phyloP scores from a whole-genome alignment of 2,888 invertebrate genomes.

The Blastobasis lacticolella region DNA sequence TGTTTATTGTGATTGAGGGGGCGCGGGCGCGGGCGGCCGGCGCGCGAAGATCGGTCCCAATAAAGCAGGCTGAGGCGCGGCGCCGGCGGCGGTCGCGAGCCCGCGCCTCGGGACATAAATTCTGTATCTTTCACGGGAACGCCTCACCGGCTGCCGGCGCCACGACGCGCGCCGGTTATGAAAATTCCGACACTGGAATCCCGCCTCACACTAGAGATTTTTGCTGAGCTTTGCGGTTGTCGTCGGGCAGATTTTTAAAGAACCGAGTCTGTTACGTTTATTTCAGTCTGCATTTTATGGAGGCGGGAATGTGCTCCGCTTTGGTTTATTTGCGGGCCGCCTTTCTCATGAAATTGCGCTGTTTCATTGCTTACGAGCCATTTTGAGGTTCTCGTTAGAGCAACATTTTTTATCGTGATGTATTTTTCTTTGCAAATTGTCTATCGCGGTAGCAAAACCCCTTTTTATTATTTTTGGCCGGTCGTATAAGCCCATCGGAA shows the following conservation, averaged over 20 bases:
- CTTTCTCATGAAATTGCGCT: constrained; percentile 69
- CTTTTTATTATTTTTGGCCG: constrained; percentile 32
- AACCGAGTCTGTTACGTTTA: constrained; percentile 64
- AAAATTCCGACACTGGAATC: constrained; percentile 68
- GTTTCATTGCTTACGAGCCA: constrained; percentile 68
- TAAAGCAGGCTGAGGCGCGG: constrained; percentile 34
- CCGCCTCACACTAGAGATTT: constrained; percentile 65
- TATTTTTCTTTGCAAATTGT: constrained; percentile 54
- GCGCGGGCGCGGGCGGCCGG: constrained; percentile 29
- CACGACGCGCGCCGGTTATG: constrained; percentile 52
- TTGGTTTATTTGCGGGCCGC: constrained; percentile 68
- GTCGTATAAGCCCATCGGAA: constrained; percentile 13
- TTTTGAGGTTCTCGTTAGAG: constrained; percentile 64
- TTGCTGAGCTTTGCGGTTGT: constrained; percentile 66
- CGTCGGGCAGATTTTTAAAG: constrained; percentile 61
- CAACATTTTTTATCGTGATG: constrained; percentile 58
- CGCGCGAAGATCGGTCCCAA: constrained; percentile 30
- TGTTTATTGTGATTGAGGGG: constrained; percentile 47
- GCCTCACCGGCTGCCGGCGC: constrained; percentile 43
- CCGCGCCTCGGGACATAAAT: constrained; percentile 49
- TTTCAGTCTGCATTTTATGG: constrained; percentile 66
- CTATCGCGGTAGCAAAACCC: constrained; percentile 26
- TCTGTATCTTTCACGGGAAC: constrained; percentile 55
- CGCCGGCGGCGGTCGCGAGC: constrained; percentile 28
- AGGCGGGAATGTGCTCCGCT: constrained; percentile 67